Base-by-base conservation (phyloP, 2,113 vertebrate species). In the Petrocephalus zakoni region DNA sequence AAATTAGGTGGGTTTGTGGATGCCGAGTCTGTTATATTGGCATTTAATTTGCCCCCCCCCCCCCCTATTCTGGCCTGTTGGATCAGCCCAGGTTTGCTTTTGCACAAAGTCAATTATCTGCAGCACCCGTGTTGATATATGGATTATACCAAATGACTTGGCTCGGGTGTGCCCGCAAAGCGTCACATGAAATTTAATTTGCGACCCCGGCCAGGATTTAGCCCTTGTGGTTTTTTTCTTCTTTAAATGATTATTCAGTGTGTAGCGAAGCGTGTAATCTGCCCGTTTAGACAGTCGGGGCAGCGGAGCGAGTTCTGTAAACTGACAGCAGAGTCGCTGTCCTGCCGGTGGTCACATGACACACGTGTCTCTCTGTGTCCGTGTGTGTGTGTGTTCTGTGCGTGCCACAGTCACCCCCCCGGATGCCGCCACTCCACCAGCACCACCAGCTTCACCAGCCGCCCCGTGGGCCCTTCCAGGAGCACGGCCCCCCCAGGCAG, bases 391-490 rank as follows among this genome's bases (percentile, higher is more conserved):
- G 42, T 42, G 42, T 42, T 42, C 1, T 42, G 42, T 42, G 42
- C 42, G 42, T 51, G 25, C 29, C 6, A 4, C 84, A 86, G 84
- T 55, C 52, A 2, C 29, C 56, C 5, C 19, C 86, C 47, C 93
- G 94, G 87, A 93, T 91, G 64, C 97, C 97, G 92, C 97, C 96
- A 85, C 94, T 96, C 91, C 96, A 97, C 88, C 95, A 95, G 64
- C 92, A 95, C 88, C 96, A 95, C 93, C 95, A 96, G 89, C 92
- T 93, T 0, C 94, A 92, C 0, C 92, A 93, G 0, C 94, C 91
- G 90, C 95, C 95, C 91, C 92, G 97, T 94, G 95, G 95, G 90
- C 95, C 97, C 87, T 99, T 98, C 93, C 96, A 97, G 89, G 97
- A 97, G 75, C 96, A 96, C 56, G 92, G 95, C 4, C 92, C 94